Evolutionary conservation across 2,888 invertebrate genomes (phyloP).

Genomic region (Allygus modestus): DNA sequence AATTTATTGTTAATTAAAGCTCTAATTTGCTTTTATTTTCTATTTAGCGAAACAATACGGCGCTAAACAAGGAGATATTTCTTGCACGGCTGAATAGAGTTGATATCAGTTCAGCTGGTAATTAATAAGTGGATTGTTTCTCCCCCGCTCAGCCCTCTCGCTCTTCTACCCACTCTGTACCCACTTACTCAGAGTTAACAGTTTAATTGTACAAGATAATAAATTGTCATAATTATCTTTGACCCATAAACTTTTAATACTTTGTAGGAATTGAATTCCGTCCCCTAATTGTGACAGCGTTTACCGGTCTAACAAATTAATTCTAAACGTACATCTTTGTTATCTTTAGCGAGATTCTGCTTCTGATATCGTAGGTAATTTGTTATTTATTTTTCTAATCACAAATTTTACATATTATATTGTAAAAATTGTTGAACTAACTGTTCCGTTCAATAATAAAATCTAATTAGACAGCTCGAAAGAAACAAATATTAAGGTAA

Average conservation of each 20-base stretch:
- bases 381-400: too few relatives aligned
- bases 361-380: too few relatives aligned
- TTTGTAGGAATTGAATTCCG: too few relatives aligned
- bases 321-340: too few relatives aligned
- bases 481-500: too few relatives aligned
- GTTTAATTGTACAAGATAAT: neutral
- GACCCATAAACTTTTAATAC: neutral
- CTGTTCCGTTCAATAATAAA: too few relatives aligned
- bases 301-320: too few relatives aligned
- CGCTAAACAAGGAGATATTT: conserved; percentile 50
- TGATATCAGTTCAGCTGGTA: conserved; percentile 31
- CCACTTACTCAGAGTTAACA: neutral
- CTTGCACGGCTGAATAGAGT: conserved; percentile 58
- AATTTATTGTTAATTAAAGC: conserved; percentile 62
- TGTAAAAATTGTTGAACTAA: too few relatives aligned
- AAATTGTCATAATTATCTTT: neutral
- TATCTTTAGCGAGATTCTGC: too few relatives aligned
- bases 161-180: neutral
- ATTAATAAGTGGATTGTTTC: conserved; percentile 37
- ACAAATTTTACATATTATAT: too few relatives aligned
- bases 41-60: conserved; percentile 55
- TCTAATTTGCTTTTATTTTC: conserved; percentile 60
- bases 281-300: too few relatives aligned
- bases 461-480: too few relatives aligned
- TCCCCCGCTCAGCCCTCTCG: neutral